phyloP scores from a whole-genome alignment of 2,888 invertebrate species.

The Drosophila ustulata region DNA sequence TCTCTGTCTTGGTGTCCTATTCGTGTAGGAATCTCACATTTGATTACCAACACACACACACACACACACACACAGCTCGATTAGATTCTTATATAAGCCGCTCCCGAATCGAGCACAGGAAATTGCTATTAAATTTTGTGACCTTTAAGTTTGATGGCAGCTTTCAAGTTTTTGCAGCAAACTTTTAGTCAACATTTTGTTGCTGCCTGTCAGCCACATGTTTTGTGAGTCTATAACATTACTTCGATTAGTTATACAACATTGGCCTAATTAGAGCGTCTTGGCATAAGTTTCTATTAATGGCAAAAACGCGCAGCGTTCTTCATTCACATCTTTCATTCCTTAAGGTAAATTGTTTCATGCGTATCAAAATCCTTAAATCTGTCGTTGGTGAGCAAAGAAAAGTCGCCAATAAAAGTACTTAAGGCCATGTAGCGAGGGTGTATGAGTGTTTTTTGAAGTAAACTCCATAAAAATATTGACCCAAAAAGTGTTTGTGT shows the following conservation, averaged over 20 bases:
- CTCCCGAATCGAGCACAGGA: conserved; percentile 52
- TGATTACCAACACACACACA: conserved; percentile 47
- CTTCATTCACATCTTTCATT: not conserved
- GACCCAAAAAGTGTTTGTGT: conserved; percentile 34
- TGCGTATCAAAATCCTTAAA: not conserved
- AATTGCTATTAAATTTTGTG: conserved; percentile 73
- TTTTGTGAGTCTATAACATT: conserved; percentile 34
- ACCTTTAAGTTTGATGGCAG: conserved; percentile 62
- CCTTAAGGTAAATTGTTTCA: no score
- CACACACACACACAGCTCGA: conserved; percentile 25
- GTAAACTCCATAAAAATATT: conserved; percentile 43
- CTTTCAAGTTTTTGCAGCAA: conserved; percentile 38
- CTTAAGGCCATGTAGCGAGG: not conserved
- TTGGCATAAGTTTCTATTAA: conserved; percentile 23
- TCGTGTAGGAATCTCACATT: conserved; percentile 51
- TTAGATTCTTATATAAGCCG: conserved; percentile 52
- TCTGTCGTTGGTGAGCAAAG: not conserved
- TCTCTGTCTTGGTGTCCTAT: conserved; percentile 15
- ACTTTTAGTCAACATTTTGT: conserved; percentile 42
- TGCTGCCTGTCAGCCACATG: conserved; percentile 35
- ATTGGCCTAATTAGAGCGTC: conserved; percentile 43
- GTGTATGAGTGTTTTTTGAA: conserved; percentile 9
- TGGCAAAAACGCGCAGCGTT: conserved; percentile 1
- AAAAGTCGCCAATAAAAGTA: conserved; percentile 8
- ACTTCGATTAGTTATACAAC: conserved; percentile 46